phyloP scores from a whole-genome alignment of 2,113 vertebrate genomes.

The Callithrix jacchus region DNA sequence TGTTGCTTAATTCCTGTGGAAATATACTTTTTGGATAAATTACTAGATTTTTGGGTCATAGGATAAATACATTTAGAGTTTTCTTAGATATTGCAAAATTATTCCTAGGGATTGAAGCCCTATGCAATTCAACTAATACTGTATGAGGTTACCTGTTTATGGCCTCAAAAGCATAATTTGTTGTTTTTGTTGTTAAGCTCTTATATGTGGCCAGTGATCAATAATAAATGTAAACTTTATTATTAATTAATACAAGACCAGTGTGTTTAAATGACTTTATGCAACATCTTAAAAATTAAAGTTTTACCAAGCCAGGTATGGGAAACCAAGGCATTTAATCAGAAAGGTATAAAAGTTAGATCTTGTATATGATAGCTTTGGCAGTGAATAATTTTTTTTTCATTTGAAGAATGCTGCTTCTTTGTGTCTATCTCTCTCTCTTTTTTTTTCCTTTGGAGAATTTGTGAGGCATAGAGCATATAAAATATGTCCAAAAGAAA shows the following conservation, averaged over 20 bases:
- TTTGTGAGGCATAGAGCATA: neutral
- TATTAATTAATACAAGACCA: neutral
- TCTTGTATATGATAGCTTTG: neutral
- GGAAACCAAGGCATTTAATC: neutral
- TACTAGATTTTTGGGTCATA: neutral
- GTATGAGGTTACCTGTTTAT: neutral
- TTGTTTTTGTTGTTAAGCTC: neutral
- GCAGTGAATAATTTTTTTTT: neutral
- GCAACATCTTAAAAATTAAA: neutral
- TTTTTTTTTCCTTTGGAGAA: neutral
- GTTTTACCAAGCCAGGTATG: neutral
- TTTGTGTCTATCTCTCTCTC: neutral
- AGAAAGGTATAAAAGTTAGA: neutral
- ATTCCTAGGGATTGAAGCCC: neutral
- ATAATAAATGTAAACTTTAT: neutral
- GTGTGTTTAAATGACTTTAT: neutral
- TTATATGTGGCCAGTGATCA: neutral
- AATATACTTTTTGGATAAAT: neutral
- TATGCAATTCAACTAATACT: fast-evolving
- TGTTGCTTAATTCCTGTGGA: neutral
- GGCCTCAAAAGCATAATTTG: neutral
- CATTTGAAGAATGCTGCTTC: neutral
- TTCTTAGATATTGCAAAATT: neutral
- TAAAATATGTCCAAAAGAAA: neutral
- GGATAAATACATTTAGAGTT: neutral